Evolutionary conservation across 2,113 vertebrate genomes (phyloP).

Genomic region (Pycnonotus jocosus): DNA sequence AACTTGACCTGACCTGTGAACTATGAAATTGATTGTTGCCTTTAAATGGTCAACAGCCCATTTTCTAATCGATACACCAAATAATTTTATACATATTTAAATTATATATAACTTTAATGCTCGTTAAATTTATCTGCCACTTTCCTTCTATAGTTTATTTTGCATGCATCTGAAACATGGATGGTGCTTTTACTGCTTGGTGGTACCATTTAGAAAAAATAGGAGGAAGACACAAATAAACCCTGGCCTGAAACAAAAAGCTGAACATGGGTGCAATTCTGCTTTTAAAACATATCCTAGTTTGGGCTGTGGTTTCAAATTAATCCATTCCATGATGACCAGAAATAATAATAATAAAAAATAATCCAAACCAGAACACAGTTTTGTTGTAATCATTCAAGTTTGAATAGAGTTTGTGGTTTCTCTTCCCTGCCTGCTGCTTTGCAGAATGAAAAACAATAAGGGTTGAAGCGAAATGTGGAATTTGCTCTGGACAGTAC

Average conservation of each 20-base stretch:
- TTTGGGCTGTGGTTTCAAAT: neutral
- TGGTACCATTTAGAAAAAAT: conserved; percentile 24
- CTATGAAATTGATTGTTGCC: conserved; percentile 81
- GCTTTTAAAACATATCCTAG: neutral
- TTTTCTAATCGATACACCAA: conserved; percentile 81
- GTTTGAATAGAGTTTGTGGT: neutral
- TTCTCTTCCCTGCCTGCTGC: neutral
- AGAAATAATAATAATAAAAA: neutral
- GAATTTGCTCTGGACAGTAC: accelerated
- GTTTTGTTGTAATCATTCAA: neutral
- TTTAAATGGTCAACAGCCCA: conserved; percentile 82
- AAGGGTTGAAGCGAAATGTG: neutral
- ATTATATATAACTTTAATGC: conserved; percentile 86
- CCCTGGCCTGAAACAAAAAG: neutral
- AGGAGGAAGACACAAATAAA: conserved; percentile 9
- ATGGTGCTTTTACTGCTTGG: conserved; percentile 60
- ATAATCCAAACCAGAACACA: neutral
- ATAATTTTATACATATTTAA: conserved; percentile 86
- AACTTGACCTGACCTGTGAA: conserved; percentile 86
- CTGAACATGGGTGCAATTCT: neutral
- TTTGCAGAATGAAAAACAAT: neutral
- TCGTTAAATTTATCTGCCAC: conserved; percentile 82
- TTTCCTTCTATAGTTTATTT: conserved; percentile 68
- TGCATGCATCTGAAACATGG: conserved; percentile 53
- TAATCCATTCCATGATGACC: neutral